phyloP scores from a whole-genome alignment of 2,113 vertebrate genomes.

The Scomber japonicus region DNA sequence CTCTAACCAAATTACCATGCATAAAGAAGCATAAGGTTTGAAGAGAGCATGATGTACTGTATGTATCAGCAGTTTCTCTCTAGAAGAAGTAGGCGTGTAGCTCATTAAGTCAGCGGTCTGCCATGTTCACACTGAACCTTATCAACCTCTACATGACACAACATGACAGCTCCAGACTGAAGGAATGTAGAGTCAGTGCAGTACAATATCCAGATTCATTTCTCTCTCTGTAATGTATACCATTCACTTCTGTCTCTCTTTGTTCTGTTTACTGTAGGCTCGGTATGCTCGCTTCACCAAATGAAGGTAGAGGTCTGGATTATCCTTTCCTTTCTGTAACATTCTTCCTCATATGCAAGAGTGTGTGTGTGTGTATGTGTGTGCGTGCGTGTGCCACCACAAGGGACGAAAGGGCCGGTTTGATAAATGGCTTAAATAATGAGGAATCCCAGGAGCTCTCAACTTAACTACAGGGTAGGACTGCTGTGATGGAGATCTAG shows the following conservation, averaged over 20 bases:
- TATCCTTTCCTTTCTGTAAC: slow-evolving; percentile 33
- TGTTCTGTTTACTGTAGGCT: slow-evolving; percentile 39
- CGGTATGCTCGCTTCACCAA: slow-evolving; percentile 14
- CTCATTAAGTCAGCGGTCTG: slow-evolving; percentile 69
- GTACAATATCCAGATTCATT: slow-evolving; percentile 11
- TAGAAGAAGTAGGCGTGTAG: slow-evolving; percentile 41
- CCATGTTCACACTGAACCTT: slow-evolving; percentile 74
- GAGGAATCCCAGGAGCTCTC: slow-evolving; percentile 75
- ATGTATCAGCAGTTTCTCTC: slow-evolving; percentile 67
- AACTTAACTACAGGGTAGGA: slow-evolving; percentile 75
- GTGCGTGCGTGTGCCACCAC: slow-evolving; percentile 31
- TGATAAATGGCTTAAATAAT: slow-evolving; percentile 82
- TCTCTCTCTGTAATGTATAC: slow-evolving; percentile 17
- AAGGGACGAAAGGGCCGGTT: slow-evolving; percentile 62
- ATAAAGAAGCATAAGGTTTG: slow-evolving; percentile 38
- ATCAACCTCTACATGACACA: slow-evolving; percentile 72
- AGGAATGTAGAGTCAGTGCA: slow-evolving; percentile 18
- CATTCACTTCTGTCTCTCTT: slow-evolving; percentile 6
- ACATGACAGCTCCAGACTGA: slow-evolving; percentile 51
- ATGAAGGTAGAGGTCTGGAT: slow-evolving; percentile 22
- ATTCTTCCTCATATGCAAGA: background rate
- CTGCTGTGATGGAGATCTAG: slow-evolving; percentile 61
- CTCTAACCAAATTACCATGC: slow-evolving; percentile 50
- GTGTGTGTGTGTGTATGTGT: slow-evolving; percentile 21
- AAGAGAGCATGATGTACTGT: slow-evolving; percentile 41